Percentiles rank a stretch among this genome's conserved stretches.
Conservation (phyloP, 1,140 invertebrate genomes). For the Macrostomum lignano region DNA sequence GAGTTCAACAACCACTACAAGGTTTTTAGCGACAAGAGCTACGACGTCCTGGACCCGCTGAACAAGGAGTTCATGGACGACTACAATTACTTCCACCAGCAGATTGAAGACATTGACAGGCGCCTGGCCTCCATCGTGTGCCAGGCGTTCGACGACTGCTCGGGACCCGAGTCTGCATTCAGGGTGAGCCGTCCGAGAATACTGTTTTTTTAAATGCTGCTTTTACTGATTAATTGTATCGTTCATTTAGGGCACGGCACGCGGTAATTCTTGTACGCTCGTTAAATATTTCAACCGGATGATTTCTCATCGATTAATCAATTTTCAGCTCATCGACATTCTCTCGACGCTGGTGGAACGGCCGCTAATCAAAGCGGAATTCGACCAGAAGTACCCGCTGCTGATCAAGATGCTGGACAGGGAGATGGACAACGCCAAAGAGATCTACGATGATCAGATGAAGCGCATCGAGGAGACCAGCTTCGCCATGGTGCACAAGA, state of each 20-base stretch:
- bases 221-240: no score
- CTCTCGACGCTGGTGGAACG: slow-evolving; percentile 53
- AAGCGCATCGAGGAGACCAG: slow-evolving; percentile 11
- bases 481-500: slow-evolving; percentile 36
- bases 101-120: slow-evolving; percentile 54
- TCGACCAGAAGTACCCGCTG: slow-evolving; percentile 47
- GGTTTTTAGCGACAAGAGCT: slow-evolving; percentile 31
- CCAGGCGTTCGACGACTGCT: slow-evolving; percentile 64
- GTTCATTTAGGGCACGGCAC: no score
- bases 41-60: slow-evolving; percentile 1
- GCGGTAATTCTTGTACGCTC: neutral
- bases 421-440: slow-evolving; percentile 35
- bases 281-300: neutral
- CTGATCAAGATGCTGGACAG: slow-evolving; percentile 46
- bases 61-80: slow-evolving; percentile 38
- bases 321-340: slow-evolving; percentile 52
- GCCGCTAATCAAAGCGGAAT: slow-evolving; percentile 52
- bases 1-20: slow-evolving; percentile 64
- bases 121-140: slow-evolving; percentile 58
- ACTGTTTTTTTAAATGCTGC: no score
- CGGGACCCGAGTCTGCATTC: slow-evolving; percentile 55
- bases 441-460: slow-evolving; percentile 24
- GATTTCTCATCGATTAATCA: slow-evolving; percentile 5
- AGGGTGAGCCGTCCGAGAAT: slow-evolving; percentile 42
- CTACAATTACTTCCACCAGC: slow-evolving; percentile 46